phyloP scores from a whole-genome alignment of 2,888 invertebrate genomes.

The Caenorhabditis angaria region DNA sequence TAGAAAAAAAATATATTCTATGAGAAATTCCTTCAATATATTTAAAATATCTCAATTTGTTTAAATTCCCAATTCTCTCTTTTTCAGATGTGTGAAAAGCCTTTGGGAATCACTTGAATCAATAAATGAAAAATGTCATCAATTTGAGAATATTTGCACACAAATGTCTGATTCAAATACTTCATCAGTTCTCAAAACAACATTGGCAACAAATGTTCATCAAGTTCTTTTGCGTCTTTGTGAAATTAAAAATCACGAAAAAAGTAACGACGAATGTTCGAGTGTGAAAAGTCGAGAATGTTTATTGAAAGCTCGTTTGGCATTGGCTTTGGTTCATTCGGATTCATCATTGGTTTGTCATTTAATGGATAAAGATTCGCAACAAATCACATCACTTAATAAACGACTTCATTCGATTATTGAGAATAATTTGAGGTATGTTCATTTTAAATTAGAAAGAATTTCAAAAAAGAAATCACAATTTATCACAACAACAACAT shows the following conservation, averaged over 20 bases:
- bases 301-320: conserved; percentile 42
- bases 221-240: conserved; percentile 32
- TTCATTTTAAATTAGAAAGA: conserved; percentile 9
- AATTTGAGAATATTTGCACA: conserved; percentile 34
- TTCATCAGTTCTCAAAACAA: conserved; percentile 20
- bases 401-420: conserved; percentile 41
- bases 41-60: too few species aligned
- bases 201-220: conserved; percentile 28
- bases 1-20: too few species aligned
- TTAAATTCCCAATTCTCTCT: background rate
- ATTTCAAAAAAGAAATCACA: background rate
- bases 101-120: conserved; percentile 33
- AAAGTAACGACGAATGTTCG: background rate
- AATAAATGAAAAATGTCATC: conserved; percentile 36
- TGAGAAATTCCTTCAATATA: too few species aligned
- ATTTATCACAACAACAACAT: conserved; percentile 10
- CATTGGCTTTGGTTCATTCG: conserved; percentile 48
- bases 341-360: conserved; percentile 45
- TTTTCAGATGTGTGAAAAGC: conserved; percentile 27
- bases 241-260: conserved; percentile 11
- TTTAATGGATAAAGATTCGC: conserved; percentile 43
- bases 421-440: conserved; percentile 46
- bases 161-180: conserved; percentile 29
- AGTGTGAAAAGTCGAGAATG: background rate
- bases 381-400: conserved; percentile 44